These are phyloP conservation scores for Rallus limicola DNA, from an alignment of 2,113 vertebrate genomes.

Conservation along the genomic window DNA sequence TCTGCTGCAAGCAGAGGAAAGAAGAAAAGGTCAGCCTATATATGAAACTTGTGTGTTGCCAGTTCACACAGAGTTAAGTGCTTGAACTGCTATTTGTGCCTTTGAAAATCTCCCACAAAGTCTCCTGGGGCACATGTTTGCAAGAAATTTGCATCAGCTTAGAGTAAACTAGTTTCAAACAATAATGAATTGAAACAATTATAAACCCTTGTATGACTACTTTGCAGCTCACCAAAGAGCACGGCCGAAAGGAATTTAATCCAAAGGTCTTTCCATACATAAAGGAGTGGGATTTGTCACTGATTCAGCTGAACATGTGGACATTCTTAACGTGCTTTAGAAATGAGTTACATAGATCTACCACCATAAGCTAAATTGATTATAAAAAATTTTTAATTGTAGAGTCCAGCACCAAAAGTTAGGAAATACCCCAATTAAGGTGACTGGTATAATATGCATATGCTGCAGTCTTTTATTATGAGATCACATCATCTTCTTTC, in stretches of 20 bases:
- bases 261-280: not conserved
- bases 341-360: not conserved
- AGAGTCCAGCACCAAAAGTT: not conserved
- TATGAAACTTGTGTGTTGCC: not conserved
- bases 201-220: not conserved
- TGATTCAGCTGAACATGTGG: not conserved
- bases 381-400: not conserved
- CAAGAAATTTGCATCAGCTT: not conserved
- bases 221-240: not conserved
- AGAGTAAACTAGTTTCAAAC: conserved; percentile 1
- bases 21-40: not conserved
- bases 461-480: not conserved
- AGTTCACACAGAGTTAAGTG: not conserved
- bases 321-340: not conserved
- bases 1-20: not conserved
- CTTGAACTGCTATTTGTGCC: not conserved
- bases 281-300: not conserved
- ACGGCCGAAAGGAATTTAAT: not conserved
- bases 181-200: not conserved
- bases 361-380: not conserved
- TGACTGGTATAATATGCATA: not conserved
- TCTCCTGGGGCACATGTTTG: not conserved
- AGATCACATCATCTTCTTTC: not conserved
- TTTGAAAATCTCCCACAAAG: not conserved
- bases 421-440: not conserved